Percentiles rank a stretch among this genome's conserved stretches.
Evolutionary conservation across 2,797 vertebrate species (phyloP).

Genomic region (Onychomys arenicola): DNA sequence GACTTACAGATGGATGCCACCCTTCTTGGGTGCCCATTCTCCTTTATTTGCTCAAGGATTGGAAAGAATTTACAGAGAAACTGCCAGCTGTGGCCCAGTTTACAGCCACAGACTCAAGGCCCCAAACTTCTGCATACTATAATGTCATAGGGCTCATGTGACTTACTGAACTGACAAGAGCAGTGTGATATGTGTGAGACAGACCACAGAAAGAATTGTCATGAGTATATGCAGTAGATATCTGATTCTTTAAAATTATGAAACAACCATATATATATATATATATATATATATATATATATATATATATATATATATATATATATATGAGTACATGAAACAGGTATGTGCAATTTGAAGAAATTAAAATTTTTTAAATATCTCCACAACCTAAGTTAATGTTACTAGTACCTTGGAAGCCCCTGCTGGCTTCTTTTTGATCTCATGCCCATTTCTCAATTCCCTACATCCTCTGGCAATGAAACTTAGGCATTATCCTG

Average conservation of each 20-base stretch:
- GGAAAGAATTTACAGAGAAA: neutral
- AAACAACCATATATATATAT: conserved; percentile 18
- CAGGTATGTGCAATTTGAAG: neutral
- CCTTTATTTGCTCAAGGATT: neutral
- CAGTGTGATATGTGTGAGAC: neutral
- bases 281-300: too few species aligned
- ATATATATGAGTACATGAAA: conserved; percentile 13
- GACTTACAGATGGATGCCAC: neutral
- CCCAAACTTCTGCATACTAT: neutral
- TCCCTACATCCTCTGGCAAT: neutral
- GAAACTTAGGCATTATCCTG: neutral
- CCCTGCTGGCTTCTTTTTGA: neutral
- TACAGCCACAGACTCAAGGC: neutral
- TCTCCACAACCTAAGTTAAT: neutral
- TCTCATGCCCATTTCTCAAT: neutral
- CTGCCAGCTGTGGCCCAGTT: neutral
- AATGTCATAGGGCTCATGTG: conserved; percentile 1
- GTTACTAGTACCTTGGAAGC: neutral
- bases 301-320: neutral
- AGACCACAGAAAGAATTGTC: conserved; percentile 41
- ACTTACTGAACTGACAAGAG: neutral
- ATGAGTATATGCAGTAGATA: neutral
- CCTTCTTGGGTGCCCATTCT: neutral
- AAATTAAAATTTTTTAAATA: neutral
- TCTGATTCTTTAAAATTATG: conserved; percentile 26